Evolutionary conservation across 2,113 vertebrate genomes (phyloP).

Genomic region (Scolopax mira): DNA sequence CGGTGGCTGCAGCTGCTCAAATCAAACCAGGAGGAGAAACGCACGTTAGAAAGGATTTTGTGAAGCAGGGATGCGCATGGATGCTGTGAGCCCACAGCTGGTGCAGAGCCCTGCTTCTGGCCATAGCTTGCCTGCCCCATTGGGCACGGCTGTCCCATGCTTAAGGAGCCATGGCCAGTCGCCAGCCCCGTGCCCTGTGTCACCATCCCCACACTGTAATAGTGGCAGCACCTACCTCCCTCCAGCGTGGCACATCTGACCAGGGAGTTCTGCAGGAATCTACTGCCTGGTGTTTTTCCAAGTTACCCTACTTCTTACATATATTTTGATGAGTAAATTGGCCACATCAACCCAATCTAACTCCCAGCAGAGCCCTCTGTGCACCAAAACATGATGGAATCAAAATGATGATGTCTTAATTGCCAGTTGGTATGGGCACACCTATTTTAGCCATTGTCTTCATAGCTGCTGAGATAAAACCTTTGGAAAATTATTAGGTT

Average conservation of each 20-base stretch:
- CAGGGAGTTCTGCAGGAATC: background rate
- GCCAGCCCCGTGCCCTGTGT: background rate
- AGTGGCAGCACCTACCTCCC: background rate
- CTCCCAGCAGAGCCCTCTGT: background rate
- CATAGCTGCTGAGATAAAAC: background rate
- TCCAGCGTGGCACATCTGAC: fast-evolving
- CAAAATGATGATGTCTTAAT: background rate
- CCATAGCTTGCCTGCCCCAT: fast-evolving
- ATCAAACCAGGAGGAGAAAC: background rate
- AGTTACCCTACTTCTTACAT: background rate
- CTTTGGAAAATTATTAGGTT: background rate
- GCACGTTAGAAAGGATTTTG: fast-evolving
- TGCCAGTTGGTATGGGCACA: background rate
- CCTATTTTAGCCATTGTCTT: constrained; percentile 24
- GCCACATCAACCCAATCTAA: background rate
- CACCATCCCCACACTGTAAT: fast-evolving
- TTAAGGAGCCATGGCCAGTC: fast-evolving
- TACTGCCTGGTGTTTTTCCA: background rate
- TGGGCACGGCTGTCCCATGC: fast-evolving
- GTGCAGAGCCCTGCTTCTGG: background rate
- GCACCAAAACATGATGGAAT: background rate
- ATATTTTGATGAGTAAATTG: background rate
- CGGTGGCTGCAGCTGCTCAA: background rate
- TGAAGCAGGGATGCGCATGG: background rate
- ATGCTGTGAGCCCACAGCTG: fast-evolving